Percentiles rank a stretch among this genome's conserved stretches.
These are phyloP conservation scores for Trichonephila clavipes DNA, from an alignment of 1,140 invertebrate species.

Conservation along the genomic window DNA sequence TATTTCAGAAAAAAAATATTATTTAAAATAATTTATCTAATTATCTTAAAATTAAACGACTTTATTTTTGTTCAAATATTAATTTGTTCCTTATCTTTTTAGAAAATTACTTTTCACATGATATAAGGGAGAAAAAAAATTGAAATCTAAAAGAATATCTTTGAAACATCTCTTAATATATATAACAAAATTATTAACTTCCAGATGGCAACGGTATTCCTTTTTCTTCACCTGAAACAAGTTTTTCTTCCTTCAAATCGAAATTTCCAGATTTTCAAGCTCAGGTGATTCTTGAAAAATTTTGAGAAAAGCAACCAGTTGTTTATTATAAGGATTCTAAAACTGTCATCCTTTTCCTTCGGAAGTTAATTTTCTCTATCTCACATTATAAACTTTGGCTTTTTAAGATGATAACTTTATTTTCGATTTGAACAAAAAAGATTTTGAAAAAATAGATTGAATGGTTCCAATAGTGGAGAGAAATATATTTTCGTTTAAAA, in stretches of 20 bases:
- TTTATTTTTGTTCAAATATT: no score
- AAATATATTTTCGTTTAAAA: not conserved
- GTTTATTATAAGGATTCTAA: not conserved
- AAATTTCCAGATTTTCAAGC: not conserved
- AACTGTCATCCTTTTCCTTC: not conserved
- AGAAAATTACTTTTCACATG: no score
- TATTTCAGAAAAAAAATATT: not conserved
- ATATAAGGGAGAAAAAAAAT: no score
- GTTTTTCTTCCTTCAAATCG: not conserved
- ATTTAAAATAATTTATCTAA: not conserved
- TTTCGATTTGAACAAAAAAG: not conserved
- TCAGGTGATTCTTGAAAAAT: not conserved
- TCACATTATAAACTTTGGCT: not conserved
- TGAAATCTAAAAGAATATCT: no score
- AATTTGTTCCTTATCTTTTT: no score
- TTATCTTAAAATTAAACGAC: no score
- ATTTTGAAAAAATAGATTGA: not conserved
- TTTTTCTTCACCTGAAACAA: not conserved
- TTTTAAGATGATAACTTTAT: constrained; percentile 19
- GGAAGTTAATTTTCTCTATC: not conserved
- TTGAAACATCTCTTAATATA: constrained; percentile 6
- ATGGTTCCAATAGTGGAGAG: not conserved
- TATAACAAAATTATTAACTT: not conserved
- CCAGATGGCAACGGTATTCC: not conserved
- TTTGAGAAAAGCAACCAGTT: not conserved